A percentile compares a stretch with the other conserved stretches of the same genome.
Evolutionary conservation across 2,888 invertebrate genomes (phyloP).

Genomic region (Microdon myrmicae): DNA sequence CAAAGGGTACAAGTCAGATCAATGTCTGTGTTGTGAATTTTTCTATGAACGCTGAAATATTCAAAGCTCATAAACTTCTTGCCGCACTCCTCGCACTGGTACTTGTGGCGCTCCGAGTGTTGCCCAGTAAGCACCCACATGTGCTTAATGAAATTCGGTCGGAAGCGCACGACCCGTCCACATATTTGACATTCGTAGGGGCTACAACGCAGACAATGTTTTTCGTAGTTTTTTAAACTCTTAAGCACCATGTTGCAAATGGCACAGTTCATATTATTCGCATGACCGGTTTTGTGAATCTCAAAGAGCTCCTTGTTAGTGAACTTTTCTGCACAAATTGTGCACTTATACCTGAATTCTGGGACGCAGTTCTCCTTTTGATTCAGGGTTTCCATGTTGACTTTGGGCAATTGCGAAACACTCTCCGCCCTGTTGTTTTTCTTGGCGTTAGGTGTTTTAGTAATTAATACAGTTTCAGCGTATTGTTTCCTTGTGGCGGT

Average conservation of each 20-base stretch:
- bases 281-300: conserved; percentile 65
- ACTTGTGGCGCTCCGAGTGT: conserved; percentile 67
- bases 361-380: too few species aligned
- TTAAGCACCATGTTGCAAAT: conserved; percentile 67
- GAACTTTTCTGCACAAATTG: conserved; percentile 64
- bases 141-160: conserved; percentile 67
- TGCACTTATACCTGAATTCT: conserved; percentile 64
- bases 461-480: conserved; percentile 51
- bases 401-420: too few species aligned
- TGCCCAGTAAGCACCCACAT: conserved; percentile 67
- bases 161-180: conserved; percentile 65
- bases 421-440: conserved; percentile 33
- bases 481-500: conserved; percentile 23
- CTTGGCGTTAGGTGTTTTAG: conserved; percentile 42
- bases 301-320: conserved; percentile 64
- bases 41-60: conserved; percentile 71
- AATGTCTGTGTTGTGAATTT: conserved; percentile 70
- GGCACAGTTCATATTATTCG: conserved; percentile 67
- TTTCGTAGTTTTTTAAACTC: conserved; percentile 66
- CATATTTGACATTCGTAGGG: conserved; percentile 67
- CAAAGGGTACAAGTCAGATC: conserved; percentile 70
- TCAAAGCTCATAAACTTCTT: conserved; percentile 70
- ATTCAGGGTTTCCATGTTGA: too few species aligned
- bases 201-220: conserved; percentile 66
- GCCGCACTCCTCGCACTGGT: conserved; percentile 70